Base-by-base conservation (phyloP, 2,113 vertebrate genomes). In the Hippocampus mohnikei region DNA sequence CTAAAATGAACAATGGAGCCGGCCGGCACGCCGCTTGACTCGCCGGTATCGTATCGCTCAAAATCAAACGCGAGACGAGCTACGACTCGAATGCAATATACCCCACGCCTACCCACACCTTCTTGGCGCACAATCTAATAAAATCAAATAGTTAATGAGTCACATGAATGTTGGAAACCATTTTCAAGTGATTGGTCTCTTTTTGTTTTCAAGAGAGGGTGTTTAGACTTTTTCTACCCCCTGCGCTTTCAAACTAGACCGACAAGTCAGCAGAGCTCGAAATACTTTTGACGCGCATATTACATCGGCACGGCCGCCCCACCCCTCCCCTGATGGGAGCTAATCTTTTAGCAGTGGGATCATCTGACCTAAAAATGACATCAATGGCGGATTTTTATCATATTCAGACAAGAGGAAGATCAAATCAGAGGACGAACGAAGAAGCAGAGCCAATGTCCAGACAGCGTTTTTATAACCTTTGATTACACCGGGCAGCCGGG, bases 1-100 rank as follows among this genome's bases (percentile, higher is more conserved):
- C 59, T 70, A 86, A 41, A 86, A 79, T 82, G 80, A 83, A 84
- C 79, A 84, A 80, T 81, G 74, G 44, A 13, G 7, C 25, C 42
- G 7, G 23, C 16, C 25, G 27, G 15, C 25, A 27, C 52, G 58
- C 58, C 8, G 16, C 58, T 60, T 18, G 27, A 33, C 16, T 60
- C 27, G 58, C 16, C 2, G 27, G 58, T 33, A 60, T 60, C 58
- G 25, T 20, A 33, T 33, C 5, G 33, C 15, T 60, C 58, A 33
- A 37, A 60, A 60, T 60, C 18, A 18, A 60, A 33, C 27, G 58
- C 58, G 29, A 59, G 58, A 60, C 20, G 58, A 60, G 27, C 58
- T 60, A 9, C 15, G 4, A 56, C 65, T 52, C 11, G 75, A 66
- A 88, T 85, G 71, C 70, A 73, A 75, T 78, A 70, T 77, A 12